Base-by-base conservation (phyloP, 2,797 vertebrate species). In the Naso thynnoides region DNA sequence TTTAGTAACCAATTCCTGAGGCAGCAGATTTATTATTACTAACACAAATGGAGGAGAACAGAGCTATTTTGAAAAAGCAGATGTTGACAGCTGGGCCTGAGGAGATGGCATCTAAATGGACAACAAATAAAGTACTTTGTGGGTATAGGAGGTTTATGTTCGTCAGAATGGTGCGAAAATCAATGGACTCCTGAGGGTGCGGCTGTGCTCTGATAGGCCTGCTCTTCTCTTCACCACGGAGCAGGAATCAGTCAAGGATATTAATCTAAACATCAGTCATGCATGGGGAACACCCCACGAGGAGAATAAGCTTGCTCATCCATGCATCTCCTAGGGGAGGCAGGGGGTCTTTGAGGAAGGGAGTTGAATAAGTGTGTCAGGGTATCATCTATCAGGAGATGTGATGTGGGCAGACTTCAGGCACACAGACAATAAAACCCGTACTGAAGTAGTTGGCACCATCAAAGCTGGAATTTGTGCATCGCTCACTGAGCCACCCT, bases 231-330 rank as follows among this genome's bases (percentile, higher is more conserved):
- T 82, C 69, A 86, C 83, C 10, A 57, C 80, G 39, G 85, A 90
- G 78, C 52, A 86, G 59, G 88, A 94, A 84, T 91, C 88, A 88
- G 87, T 93, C 89, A 91, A 91, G 92, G 88, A 89, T 91, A 91
- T 89, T 92, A 93, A 92, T 90, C 88, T 86, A 85, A 91, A 88
- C 87, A 92, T 94, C 92, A 92, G 91, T 92, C 91, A 94, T 94
- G 93, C 91, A 91, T 93, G 90, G 80, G 84, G 87, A 92, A 87
- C 88, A 91, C 90, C 91, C 92, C 91, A 91, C 44, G n/a, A 92
- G 92, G 89, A 93, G 91, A 93, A 90, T 89, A 73, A 85, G 85
- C 79, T 54, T 88, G 87, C 86, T 90, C 92, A 93, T 89, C 92
- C 89, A 82, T 91, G 87, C 83, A 66, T 59, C 87, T 93, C 91